Evolutionary conservation across 1,140 invertebrate species (phyloP), one percentile per base, ranked within the genome.

Genomic region (Ceratina calcarata): DNA sequence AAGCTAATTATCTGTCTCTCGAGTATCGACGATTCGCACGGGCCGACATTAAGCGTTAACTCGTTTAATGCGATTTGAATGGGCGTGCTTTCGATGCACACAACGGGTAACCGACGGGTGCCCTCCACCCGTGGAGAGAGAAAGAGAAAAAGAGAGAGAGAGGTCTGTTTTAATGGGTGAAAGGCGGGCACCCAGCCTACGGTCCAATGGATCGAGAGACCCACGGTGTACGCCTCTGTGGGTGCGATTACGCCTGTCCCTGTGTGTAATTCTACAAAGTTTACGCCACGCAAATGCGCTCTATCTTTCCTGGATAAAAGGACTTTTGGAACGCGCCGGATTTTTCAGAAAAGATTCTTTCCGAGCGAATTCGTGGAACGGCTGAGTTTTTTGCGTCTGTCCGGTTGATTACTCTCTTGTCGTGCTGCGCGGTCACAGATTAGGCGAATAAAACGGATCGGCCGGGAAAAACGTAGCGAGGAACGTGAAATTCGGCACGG

Each of bases 141-240:
- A 88, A 78, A 80, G 37, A 45, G 10, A 45, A 10, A 45, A 1
- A 45, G 37, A 45, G 37, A 45, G 37, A 45, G 37, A 45, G 37
- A 83, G 88, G 87, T 91, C 60, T 67, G 80, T 85, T 91, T 91
- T 92, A 91, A 91, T 92, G 90, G 90, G 89, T 87, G 88, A 91
- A 91, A 91, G 91, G 91, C 91, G 90, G 90, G 89, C 86, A 86
- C 84, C 76, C 78, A 88, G 87, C 87, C 88, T 89, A 91, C 90
- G 90, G 86, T 91, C 90, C 91, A 92, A 92, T 92, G 89, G 88
- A 87, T 91, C 89, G 90, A 89, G 88, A 90, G 89, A 87, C 88
- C 86, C 75, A 76, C 32, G 78, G 84, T 86, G 61, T 81, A 86
- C 85, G 85, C 85, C 85, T 86, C 81, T 86, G 80, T 86, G 83